Percentiles rank a stretch among this genome's conserved stretches.
phyloP scores from a whole-genome alignment of 2,888 invertebrate species.

The Ryuthela nishihirai region DNA sequence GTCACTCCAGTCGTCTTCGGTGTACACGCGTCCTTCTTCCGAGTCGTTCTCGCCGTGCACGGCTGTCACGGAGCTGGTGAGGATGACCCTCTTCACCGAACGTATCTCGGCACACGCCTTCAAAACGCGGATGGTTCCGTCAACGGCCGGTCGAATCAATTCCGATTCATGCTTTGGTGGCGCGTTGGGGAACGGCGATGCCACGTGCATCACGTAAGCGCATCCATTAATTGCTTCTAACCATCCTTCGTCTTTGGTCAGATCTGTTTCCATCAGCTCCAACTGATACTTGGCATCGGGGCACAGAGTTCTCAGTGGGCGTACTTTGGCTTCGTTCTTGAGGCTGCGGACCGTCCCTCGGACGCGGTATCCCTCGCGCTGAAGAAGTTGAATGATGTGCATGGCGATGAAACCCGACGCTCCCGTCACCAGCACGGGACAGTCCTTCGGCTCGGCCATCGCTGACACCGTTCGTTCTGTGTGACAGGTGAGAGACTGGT shows the following conservation, averaged over 20 bases:
- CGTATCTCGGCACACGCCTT: slow-evolving; percentile 51
- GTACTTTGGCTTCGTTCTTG: slow-evolving; percentile 49
- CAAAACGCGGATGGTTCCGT: slow-evolving; percentile 54
- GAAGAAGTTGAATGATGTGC: slow-evolving; percentile 54
- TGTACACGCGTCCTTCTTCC: slow-evolving; percentile 46
- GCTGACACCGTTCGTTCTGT: too few species aligned
- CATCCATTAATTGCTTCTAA: slow-evolving; percentile 51
- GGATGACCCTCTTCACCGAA: slow-evolving; percentile 54
- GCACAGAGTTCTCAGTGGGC: slow-evolving; percentile 46
- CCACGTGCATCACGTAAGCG: slow-evolving; percentile 53
- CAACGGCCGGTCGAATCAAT: slow-evolving; percentile 53
- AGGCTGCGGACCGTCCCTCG: slow-evolving; percentile 54
- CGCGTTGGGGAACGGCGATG: slow-evolving; percentile 51
- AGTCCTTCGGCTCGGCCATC: slow-evolving; percentile 18
- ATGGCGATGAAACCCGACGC: slow-evolving; percentile 56
- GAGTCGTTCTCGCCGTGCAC: slow-evolving; percentile 47
- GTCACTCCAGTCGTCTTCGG: slow-evolving; percentile 51
- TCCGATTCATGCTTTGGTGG: slow-evolving; percentile 49
- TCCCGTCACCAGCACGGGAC: slow-evolving; percentile 55
- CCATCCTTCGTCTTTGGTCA: slow-evolving; percentile 52
- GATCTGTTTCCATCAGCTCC: slow-evolving; percentile 55
- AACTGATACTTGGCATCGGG: slow-evolving; percentile 52
- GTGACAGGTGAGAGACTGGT: too few species aligned
- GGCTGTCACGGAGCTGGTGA: slow-evolving; percentile 56
- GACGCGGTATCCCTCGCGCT: slow-evolving; percentile 54